Base-by-base conservation (phyloP, 1,140 invertebrate genomes). In the Drosophila neocordata region DNA sequence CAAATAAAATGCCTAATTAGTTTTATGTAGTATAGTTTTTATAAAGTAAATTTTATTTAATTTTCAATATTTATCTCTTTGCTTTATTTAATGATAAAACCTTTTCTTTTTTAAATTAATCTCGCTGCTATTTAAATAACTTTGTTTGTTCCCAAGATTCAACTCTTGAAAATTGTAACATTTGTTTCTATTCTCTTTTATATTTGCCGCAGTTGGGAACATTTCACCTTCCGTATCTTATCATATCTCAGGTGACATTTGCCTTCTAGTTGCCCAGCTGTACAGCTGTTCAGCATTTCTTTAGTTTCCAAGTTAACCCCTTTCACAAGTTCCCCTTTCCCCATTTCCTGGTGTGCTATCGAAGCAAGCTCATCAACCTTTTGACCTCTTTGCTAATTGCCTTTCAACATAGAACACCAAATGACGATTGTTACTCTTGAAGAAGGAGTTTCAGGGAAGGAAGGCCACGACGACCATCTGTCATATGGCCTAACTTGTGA, bases 381-480 rank as follows among this genome's bases (percentile, higher is more conserved):
- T 77, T 65, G 81, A 85, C 69, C 69, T 79, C 61, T 58, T 38
- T 69, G 66, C 77, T 85, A 85, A 87, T 85, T 87, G 78, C 27
- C 73, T 64, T 57, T 48, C 35, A 48, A 52, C 52, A 11, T 48
- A 8, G 5, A 37, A 62, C 5, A 41, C 11, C 13, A 31, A 58
- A 80, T 65, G 64, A 41, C 52, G 69, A 69, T 69, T 53, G 41
- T 18, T 15, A 18, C 41, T 44, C 38, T 44, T 44, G 41, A 7
- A 9, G 6, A 15, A 44, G 41, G 41, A 44, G 67, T 34, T 38
- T 13, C 56, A 31, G 4, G 51, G 18, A 12, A 44, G 18, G 12
- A 57, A 22, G 34, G 22, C 24, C 44, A 67, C 72, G n/a, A 11
- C 58, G n/a, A n/a, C 58, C 72, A 70, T 66, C 67, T 66, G 69